These are phyloP conservation scores for Drosophila neutralis DNA, from an alignment of 2,888 invertebrate genomes.

Conservation along the genomic window DNA sequence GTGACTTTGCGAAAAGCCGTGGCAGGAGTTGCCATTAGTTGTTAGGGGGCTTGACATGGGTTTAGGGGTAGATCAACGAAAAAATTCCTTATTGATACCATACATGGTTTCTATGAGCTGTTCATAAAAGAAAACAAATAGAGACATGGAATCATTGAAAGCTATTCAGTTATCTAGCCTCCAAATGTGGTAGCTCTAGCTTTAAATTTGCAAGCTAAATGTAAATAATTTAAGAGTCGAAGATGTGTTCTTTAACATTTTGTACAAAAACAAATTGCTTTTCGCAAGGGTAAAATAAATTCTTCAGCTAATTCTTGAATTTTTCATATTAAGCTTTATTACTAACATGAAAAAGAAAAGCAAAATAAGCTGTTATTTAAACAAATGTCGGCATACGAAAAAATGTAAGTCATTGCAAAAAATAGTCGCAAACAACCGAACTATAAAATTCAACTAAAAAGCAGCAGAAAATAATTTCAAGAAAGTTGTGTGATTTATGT, in stretches of 20 bases:
- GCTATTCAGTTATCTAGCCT: not conserved
- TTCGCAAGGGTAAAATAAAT: not conserved
- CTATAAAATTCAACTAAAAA: conserved; percentile 40
- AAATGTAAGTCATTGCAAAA: conserved; percentile 16
- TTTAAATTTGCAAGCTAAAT: not conserved
- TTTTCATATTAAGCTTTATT: not conserved
- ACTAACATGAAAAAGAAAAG: not conserved
- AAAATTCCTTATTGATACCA: conserved; percentile 1
- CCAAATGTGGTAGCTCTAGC: not conserved
- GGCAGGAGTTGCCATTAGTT: conserved; percentile 7
- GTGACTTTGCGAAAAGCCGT: conserved; percentile 54
- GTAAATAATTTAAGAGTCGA: not conserved
- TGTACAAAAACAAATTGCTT: not conserved
- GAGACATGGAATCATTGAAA: not conserved
- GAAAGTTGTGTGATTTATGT: conserved; percentile 77
- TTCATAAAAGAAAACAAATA: not conserved
- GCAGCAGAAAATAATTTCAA: conserved; percentile 60
- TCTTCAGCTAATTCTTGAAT: not conserved
- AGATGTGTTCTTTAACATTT: not conserved
- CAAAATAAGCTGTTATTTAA: not conserved
- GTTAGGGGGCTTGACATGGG: not conserved
- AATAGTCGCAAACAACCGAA: conserved; percentile 28
- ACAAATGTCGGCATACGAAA: not conserved
- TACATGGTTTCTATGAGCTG: not conserved
- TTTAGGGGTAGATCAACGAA: not conserved